Conservation (phyloP, 2,888 invertebrate genomes). For the Ophion obscuratus region DNA sequence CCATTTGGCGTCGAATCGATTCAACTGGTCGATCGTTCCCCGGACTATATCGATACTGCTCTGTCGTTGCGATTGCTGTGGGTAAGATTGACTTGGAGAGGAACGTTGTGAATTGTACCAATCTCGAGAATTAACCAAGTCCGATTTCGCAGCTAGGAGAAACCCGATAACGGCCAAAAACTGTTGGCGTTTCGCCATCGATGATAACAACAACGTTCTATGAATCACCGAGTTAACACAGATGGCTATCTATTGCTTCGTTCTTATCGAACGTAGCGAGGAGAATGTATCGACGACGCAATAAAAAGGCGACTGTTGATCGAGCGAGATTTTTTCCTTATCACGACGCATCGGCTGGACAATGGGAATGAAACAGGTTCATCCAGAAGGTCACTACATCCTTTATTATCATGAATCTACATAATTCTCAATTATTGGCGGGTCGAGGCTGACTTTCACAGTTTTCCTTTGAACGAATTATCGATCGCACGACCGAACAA, state of each 20-base stretch:
- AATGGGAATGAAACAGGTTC: constrained; percentile 8
- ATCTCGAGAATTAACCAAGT: neutral
- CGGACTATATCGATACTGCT: constrained; percentile 21
- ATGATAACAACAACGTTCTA: neutral
- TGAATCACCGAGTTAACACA: neutral
- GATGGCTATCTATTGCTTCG: neutral
- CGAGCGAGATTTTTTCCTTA: neutral
- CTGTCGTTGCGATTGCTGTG: neutral
- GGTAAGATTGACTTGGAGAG: neutral
- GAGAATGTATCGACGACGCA: neutral
- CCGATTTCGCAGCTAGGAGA: neutral
- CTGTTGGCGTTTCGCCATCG: constrained; percentile 4
- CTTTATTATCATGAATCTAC: constrained; percentile 25
- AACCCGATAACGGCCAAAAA: constrained; percentile 13
- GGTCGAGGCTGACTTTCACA: neutral
- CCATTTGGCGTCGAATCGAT: constrained; percentile 68
- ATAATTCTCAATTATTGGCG: neutral
- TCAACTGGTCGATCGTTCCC: constrained; percentile 44
- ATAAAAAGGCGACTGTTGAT: neutral
- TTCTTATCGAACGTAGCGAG: neutral
- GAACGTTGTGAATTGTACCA: neutral
- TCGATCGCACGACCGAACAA: neutral
- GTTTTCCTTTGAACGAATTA: neutral
- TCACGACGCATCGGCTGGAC: neutral
- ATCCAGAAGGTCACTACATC: constrained; percentile 33